Evolutionary conservation across 92 coral and sea anemone genomes (phyloP), one percentile per base, ranked within the genome.

Genomic region (Phenganax marumi): DNA sequence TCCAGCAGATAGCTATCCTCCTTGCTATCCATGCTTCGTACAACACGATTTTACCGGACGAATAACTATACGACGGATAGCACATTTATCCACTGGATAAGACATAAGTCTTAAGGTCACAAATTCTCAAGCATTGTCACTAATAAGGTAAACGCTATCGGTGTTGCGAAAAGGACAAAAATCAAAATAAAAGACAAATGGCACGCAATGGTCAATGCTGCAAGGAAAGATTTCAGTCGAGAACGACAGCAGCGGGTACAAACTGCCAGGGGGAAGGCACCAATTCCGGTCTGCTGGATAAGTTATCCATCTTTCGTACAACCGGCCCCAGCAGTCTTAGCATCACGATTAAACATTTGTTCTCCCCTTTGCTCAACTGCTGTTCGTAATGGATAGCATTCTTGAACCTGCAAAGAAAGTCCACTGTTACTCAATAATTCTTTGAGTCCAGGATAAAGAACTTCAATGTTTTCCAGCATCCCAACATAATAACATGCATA

Each of bases 241-340:
- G 19, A 10, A n/a, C 39, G 39, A 33, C 76, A 18, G 19, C n/a
- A 43, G 18, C n/a, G 23, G n/a, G 14, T 12, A 33, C 48, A 85
- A 53, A 85, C 88, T 12, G 88, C 85, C 51, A 85, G 85, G 17
- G 88, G 88, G 17, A 10, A 68, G 54, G 48, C 53, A 62, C 86
- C 87, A 0, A 52, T 39, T 6, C 77, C 90, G 47, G 77, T 73
- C n/a, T n/a, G n/a, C n/a, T n/a, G n/a, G n/a, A n/a, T n/a, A n/a
- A n/a, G n/a, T n/a, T n/a, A n/a, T n/a, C n/a, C n/a, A n/a, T n/a
- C n/a, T n/a, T n/a, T n/a, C n/a, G n/a, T n/a, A n/a, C n/a, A n/a
- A n/a, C n/a, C n/a, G n/a, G n/a, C 23, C 70, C 21, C 8, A 33
- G 63, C 75, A 4, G 50, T 70, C 51, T 70, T 70, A 3, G 75